Base-by-base conservation (phyloP, 2,888 invertebrate species). In the Callyntrura guangdongensis region DNA sequence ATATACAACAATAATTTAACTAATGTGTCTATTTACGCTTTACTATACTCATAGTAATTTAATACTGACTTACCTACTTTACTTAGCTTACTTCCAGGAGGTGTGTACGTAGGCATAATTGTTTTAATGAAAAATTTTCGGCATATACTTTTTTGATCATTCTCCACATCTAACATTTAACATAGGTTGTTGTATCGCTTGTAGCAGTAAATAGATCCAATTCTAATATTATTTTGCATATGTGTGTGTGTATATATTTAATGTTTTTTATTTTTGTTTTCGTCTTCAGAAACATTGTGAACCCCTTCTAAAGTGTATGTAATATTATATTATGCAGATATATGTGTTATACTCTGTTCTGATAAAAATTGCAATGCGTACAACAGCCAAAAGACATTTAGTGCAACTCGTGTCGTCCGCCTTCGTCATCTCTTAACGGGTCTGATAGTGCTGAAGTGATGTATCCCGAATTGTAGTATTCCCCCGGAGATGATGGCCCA, bases 381-480 rank as follows among this genome's bases (percentile, higher is more conserved):
- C 14, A 49, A 8, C 12, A 49, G 12, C 11, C 1, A 27, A 81
- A 8, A 56, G 12, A 5, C 6, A 20, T n/a, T 14, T 79, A 79
- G 27, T 56, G 22, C 27, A 53, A 56, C 27, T 22, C 53, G 20
- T 84, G 61, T 25, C 56, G 22, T 4, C 82, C 86, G 12, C 56
- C 79, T 3, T 79, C 89, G 12, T 84, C 89, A 27, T 61, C 89
- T 12, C 90, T 47, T 27, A 90, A 85, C 0, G 90, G 81, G 61
- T 83, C 92, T 85, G 77, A 92, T 79, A 79, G 87, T 74, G 86
- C 86, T 59, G 67, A 87, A 49, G 91, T 91, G 88, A 83, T 89
- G 79, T 88, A 86, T 12, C 86, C 85, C 11, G 91, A 61, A 61
- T 83, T 90, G 22, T 74, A 90, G 22, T 72, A 90, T 69, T 87